These are phyloP conservation scores for Tipula confusa DNA, from an alignment of 2,888 invertebrate genomes.

Conservation along the genomic window DNA sequence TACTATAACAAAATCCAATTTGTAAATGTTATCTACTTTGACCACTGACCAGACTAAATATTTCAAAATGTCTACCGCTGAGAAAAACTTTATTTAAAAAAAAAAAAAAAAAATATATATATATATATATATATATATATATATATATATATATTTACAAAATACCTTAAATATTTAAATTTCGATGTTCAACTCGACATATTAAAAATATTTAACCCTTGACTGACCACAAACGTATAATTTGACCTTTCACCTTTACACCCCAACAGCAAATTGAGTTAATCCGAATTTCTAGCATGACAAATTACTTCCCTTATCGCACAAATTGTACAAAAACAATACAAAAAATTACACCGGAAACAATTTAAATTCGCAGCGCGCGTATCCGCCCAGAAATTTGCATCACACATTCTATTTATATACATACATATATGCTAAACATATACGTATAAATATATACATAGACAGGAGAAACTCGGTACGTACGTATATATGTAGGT, in stretches of 20 bases:
- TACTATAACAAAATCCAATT: too few species aligned
- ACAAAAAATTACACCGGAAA: background rate
- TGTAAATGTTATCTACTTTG: too few species aligned
- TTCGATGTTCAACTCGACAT: too few species aligned
- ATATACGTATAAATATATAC: background rate
- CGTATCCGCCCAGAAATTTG: slow-evolving; percentile 12
- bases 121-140: too few species aligned
- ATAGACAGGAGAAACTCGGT: background rate
- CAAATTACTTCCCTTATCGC: background rate
- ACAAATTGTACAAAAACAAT: background rate
- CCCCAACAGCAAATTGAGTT: background rate
- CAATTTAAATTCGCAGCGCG: background rate
- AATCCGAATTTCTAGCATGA: background rate
- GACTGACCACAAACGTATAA: background rate
- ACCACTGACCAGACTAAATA: too few species aligned
- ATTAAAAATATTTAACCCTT: background rate
- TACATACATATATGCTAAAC: background rate
- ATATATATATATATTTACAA: too few species aligned
- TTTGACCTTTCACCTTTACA: background rate
- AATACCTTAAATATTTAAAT: too few species aligned
- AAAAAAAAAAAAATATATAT: too few species aligned
- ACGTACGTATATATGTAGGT: background rate
- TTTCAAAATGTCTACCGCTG: too few species aligned
- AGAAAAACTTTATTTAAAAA: too few species aligned
- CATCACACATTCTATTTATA: background rate